Base-by-base conservation (phyloP, 2,113 vertebrate genomes). In the Martes martes region DNA sequence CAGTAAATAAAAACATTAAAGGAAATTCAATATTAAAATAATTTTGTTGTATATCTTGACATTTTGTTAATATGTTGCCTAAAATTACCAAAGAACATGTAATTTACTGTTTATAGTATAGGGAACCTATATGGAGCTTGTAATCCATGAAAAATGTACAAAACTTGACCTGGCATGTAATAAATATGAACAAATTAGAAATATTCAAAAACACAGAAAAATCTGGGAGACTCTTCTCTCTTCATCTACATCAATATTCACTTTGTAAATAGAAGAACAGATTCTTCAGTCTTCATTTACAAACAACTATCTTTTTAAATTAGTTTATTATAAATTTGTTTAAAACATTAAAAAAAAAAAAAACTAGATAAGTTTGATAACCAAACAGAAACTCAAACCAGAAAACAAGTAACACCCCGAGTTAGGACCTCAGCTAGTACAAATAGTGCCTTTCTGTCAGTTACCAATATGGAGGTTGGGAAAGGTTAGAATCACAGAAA, bases 201-300 rank as follows among this genome's bases (percentile, higher is more conserved):
- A 90, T 73, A 73, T 69, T 93, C 31, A 94, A 87, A 83, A 83
- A 85, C n/a, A 52, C 59, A 87, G 47, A 16, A 97, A 92, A 73
- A 82, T 21, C 42, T 92, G 52, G 47, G 26, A 21, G 2, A 83
- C 1, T 33, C 9, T 81, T 55, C 28, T 23, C 7, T 90, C 82
- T 63, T 36, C 15, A 18, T 73, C 19, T 47, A 79, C 2, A 15
- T 80, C 67, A 85, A 45, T 94, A 71, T 89, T 93, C 1, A 18
- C 24, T 86, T 1, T 52, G 7, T 26, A 91, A 94, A 65, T 61
- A 57, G 0, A 33, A 87, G 33, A 18, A 7, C 8, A 86, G 57
- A 39, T 23, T 57, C 36, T 96, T 91, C 18, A 28, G 3, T 5
- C 1, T 4, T 65, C 1, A 80, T 4, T 15, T 55, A 74, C 1